Evolutionary conservation across 2,888 invertebrate species (phyloP), one percentile per base, ranked within the genome.

Genomic region (Lottia scabra): DNA sequence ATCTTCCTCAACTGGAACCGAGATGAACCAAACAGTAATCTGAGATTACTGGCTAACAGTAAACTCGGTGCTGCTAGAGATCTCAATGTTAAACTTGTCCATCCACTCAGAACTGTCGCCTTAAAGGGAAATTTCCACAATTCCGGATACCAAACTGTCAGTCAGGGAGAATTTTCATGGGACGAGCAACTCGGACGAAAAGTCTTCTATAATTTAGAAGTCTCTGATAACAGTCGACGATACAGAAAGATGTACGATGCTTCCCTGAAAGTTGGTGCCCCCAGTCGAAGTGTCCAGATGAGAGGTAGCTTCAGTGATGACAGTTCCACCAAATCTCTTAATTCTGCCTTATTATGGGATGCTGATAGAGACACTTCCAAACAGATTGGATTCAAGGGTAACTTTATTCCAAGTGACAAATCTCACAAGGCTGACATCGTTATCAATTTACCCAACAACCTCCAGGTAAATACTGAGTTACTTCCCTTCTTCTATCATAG

Each of bases 271-370:
- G 23, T 81, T 2, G 78, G 80, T 27, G 38, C 78, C 2, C 84
- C 82, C 3, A 63, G 65, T 0, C 72, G 80, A 19, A 81, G 75
- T 30, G 45, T 82, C 15, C 68, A 74, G 38, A n/a, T 76, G 4
- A 74, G 62, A 23, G 78, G 78, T 27, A 70, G 76, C 12, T 72
- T 68, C 46, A 68, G 71, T 27, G 67, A 71, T n/a, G 67, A 46
- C 13, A 48, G 56, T 44, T 38, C 13, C 19, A 19, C 12, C 44
- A 65, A 45, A 27, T 45, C 68, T 16, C 65, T 73, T 15, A 76
- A 78, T n/a, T 76, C 74, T 3, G 66, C 73, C 13, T 75, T 83
- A 69, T 71, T 76, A 62, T 84, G 84, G 84, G 83, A 84, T 76
- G 82, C 80, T 65, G 81, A 80, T 63, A 67, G 77, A 30, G 84